phyloP scores from a whole-genome alignment of 2,113 vertebrate genomes.

The Petroica traversi region DNA sequence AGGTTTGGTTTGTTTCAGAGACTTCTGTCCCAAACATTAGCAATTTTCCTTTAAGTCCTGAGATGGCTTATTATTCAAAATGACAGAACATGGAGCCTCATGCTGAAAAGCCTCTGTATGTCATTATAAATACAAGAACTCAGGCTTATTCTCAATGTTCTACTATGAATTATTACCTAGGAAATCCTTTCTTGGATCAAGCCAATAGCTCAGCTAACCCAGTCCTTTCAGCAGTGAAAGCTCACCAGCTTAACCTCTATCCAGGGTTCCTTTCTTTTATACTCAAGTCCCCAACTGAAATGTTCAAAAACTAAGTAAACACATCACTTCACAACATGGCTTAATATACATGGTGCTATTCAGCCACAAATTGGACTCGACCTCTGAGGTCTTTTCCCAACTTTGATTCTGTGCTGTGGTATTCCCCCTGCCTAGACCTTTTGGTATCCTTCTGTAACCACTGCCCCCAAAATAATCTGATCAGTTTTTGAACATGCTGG shows the following conservation, averaged over 20 bases:
- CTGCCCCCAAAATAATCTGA: neutral
- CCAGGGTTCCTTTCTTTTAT: neutral
- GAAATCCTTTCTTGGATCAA: neutral
- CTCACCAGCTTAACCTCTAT: neutral
- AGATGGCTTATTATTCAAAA: neutral
- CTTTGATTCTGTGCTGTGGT: neutral
- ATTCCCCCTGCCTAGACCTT: neutral
- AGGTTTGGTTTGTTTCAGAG: neutral
- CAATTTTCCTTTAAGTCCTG: neutral
- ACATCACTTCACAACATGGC: too few species aligned
- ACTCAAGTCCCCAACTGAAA: neutral
- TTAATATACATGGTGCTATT: neutral
- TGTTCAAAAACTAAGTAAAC: neutral
- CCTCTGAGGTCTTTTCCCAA: neutral
- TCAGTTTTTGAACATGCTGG: neutral
- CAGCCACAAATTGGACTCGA: accelerated
- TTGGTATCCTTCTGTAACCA: too few species aligned
- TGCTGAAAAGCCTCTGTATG: neutral
- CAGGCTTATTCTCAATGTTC: neutral
- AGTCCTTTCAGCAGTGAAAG: neutral
- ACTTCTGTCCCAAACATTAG: neutral
- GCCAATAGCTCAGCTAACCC: neutral
- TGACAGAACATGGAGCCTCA: neutral
- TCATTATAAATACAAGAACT: accelerated
- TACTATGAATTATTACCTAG: neutral